Conservation (phyloP, 2,113 vertebrate species). For the Alethe castanea region DNA sequence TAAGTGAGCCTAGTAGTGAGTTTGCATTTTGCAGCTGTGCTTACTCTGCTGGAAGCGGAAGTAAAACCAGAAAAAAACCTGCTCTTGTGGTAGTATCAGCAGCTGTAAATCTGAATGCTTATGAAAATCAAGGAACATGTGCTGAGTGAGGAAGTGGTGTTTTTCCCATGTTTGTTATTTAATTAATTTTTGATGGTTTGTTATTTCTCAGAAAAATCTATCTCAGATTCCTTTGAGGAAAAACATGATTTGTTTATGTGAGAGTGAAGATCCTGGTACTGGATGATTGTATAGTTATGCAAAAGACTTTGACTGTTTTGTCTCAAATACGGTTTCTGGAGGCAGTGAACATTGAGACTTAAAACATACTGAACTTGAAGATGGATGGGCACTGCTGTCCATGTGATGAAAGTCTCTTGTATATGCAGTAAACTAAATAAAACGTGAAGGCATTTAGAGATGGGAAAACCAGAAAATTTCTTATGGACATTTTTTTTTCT, state of each 20-base stretch:
- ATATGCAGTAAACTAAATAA: not conserved
- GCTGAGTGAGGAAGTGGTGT: not conserved
- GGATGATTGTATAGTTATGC: not conserved
- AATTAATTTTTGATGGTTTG: not conserved
- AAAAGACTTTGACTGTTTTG: not conserved
- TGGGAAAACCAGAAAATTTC: not conserved
- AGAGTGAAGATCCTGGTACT: not conserved
- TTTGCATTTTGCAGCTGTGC: not conserved
- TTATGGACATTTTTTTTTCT: not conserved
- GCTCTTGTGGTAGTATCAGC: not conserved
- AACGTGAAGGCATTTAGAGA: not conserved
- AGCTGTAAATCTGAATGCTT: not conserved
- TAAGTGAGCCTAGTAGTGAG: not conserved
- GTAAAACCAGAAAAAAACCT: not conserved
- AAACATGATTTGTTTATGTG: not conserved
- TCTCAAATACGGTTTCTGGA: constrained; percentile 14
- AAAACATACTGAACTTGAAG: not conserved
- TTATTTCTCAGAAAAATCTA: not conserved
- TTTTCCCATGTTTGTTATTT: not conserved
- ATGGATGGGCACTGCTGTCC: not conserved
- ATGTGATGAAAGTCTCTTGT: not conserved
- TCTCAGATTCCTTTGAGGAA: not conserved
- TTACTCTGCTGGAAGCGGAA: not conserved
- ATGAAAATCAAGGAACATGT: not conserved
- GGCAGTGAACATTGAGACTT: not conserved